Conservation (phyloP, 1,140 invertebrate species). For the Tribolium castaneum region DNA sequence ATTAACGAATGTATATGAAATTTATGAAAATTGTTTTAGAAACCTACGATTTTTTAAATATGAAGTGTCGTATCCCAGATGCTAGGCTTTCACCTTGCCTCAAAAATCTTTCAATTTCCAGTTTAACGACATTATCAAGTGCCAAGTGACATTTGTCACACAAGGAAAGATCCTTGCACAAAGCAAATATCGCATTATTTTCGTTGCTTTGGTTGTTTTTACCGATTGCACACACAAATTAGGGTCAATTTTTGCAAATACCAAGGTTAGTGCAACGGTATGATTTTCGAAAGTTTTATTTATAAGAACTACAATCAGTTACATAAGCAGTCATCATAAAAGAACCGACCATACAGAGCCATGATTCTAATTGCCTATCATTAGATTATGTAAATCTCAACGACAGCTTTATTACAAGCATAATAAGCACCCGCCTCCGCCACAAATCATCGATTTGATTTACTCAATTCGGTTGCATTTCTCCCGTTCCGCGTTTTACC, state of each 20-base stretch:
- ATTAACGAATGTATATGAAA: too few relatives aligned
- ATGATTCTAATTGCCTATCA: slow-evolving; percentile 19
- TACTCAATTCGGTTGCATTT: slow-evolving; percentile 19
- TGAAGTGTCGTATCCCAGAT: too few relatives aligned
- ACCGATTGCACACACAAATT: slow-evolving; percentile 5
- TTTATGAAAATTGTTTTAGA: too few relatives aligned
- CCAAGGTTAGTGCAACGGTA: slow-evolving; percentile 5
- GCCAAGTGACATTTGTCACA: not conserved
- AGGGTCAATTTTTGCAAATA: slow-evolving; percentile 34
- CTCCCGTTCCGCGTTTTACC: not conserved
- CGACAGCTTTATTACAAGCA: slow-evolving; percentile 6
- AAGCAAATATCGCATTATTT: not conserved
- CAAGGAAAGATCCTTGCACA: not conserved
- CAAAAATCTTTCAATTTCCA: not conserved
- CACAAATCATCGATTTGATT: slow-evolving; percentile 22
- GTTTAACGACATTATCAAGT: not conserved
- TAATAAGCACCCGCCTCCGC: slow-evolving; percentile 2
- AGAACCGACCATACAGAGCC: not conserved
- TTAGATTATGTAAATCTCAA: slow-evolving; percentile 25
- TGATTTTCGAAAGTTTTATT: slow-evolving; percentile 29
- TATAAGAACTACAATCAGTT: slow-evolving; percentile 23
- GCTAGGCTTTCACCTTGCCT: not conserved
- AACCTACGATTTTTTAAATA: too few relatives aligned
- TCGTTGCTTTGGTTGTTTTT: not conserved
- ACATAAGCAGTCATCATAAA: slow-evolving; percentile 10